Conservation (phyloP, 1,140 invertebrate species). For the Lanistes nyassanus region DNA sequence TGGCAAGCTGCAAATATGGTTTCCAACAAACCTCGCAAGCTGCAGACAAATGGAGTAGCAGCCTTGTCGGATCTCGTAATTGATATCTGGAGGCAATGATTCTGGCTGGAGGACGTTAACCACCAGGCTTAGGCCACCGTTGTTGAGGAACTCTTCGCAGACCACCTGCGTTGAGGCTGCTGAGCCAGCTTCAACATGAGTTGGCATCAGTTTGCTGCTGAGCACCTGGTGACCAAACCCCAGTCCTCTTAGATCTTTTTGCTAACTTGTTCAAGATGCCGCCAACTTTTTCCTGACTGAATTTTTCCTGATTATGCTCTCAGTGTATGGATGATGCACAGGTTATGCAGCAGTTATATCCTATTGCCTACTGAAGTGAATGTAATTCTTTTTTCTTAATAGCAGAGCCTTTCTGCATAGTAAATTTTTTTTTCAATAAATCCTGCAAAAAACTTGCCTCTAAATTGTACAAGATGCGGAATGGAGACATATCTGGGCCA, state of each 20-base stretch:
- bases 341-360: no score
- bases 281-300: no score
- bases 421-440: background rate
- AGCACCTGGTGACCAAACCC: conserved; percentile 62
- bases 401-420: background rate
- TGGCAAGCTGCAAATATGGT: conserved; percentile 3
- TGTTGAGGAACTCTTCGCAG: conserved; percentile 68
- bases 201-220: conserved; percentile 70
- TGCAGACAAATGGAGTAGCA: conserved; percentile 70
- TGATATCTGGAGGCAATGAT: conserved; percentile 66
- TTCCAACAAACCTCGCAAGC: conserved; percentile 64
- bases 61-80: conserved; percentile 69
- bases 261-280: no score
- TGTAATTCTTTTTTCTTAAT: no score
- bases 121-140: conserved; percentile 67
- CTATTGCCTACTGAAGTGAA: no score
- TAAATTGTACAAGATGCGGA: conserved; percentile 70
- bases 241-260: no score
- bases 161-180: conserved; percentile 65
- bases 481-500: conserved; percentile 67
- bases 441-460: conserved; percentile 63
- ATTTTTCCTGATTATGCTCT: no score
- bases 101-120: conserved; percentile 69
- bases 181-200: conserved; percentile 57
- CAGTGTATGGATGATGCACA: no score